Base-by-base conservation (phyloP, 1,140 invertebrate genomes). In the Asobara japonica region DNA sequence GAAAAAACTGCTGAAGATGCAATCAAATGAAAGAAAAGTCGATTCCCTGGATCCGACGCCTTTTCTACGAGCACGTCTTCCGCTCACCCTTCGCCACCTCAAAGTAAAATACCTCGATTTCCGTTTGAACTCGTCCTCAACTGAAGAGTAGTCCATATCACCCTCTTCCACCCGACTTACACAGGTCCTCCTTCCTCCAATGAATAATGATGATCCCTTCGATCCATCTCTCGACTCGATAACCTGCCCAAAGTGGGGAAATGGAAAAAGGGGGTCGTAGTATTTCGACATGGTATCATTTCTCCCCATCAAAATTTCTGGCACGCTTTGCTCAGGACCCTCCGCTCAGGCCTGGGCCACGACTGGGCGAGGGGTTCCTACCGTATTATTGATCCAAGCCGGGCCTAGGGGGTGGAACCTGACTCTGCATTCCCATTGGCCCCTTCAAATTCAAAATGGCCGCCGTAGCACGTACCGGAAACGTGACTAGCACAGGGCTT, bases 401-500 rank as follows among this genome's bases (percentile, higher is more conserved):
- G 76, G 77, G 71, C 61, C 64, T 66, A 72, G 61, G 77, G 81
- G 83, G 83, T 80, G 83, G 83, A 76, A 78, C 77, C 48, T 45
- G 13, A 60, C 27, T 33, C 16, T 33, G 41, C 6, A 65, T 36
- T 45, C 66, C 29, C 76, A 86, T 86, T 87, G 86, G 86, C 67
- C 66, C 76, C 69, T 66, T 64, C 29, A 71, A 29, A 16, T 75
- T 31, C 77, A 87, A 86, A 79, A 87, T 87, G 85, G 86, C 85
- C 76, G 84, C 74, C 80, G 65, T 36, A 25, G 51, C 72, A 73
- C 78, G 79, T 80, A 83, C 78, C 83, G 84, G 81, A 86, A 86
- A 83, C 82, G 80, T 81, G 83, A 84, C 78, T 45, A 69, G 69
- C 72, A 71, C 70, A 78, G 78, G 13, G 36, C 67, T 70, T 66